A percentile compares a stretch with the other conserved stretches of the same genome.
Evolutionary conservation across 2,888 invertebrate species (phyloP).

Genomic region (Ornithoptera priamus): DNA sequence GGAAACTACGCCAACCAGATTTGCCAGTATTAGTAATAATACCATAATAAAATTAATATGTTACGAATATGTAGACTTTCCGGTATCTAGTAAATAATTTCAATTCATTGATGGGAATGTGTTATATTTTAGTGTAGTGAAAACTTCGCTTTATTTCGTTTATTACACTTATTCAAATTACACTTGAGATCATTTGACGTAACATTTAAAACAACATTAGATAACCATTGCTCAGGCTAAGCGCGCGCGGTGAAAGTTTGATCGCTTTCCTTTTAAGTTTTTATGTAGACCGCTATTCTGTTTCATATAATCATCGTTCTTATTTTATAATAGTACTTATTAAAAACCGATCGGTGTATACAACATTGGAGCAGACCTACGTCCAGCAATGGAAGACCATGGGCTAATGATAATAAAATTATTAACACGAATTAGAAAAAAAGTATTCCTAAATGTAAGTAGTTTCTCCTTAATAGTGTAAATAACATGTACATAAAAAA

Average conservation of each 20-base stretch:
- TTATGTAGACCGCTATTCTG: slow-evolving; percentile 12
- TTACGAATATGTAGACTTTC: not conserved
- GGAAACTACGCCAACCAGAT: not conserved
- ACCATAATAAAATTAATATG: not conserved
- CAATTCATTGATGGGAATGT: not conserved
- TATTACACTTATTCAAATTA: slow-evolving; percentile 37
- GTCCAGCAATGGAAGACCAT: no score
- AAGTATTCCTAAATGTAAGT: no score
- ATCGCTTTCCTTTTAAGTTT: slow-evolving; percentile 35
- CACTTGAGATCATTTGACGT: slow-evolving; percentile 47
- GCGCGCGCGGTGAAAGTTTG: slow-evolving; percentile 51
- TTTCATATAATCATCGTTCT: slow-evolving; percentile 4
- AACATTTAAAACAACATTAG: slow-evolving; percentile 55
- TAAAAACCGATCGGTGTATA: not conserved
- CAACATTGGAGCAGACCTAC: no score
- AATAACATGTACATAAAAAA: no score
- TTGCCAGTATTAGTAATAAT: not conserved
- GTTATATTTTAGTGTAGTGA: not conserved
- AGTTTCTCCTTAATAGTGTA: no score
- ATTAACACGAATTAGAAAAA: no score
- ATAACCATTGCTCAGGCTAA: slow-evolving; percentile 47
- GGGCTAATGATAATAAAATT: no score
- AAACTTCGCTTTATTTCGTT: slow-evolving; percentile 19
- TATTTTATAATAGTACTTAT: not conserved
- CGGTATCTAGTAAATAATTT: not conserved